Conservation (phyloP, 2,888 invertebrate species). For the Napeogenes sylphis region DNA sequence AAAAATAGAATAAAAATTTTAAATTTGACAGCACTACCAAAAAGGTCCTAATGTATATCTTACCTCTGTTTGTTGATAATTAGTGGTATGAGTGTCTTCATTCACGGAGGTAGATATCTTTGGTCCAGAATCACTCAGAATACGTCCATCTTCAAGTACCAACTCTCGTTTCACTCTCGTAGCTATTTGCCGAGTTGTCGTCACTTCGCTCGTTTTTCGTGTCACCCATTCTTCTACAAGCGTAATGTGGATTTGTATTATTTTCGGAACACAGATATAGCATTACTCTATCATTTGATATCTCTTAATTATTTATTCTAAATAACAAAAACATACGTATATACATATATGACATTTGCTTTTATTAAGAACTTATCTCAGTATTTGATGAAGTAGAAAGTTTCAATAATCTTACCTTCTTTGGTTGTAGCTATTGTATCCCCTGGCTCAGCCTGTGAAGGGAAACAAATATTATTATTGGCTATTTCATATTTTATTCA, state of each 20-base stretch:
- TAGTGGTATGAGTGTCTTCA: constrained; percentile 93
- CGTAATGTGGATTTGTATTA: not conserved
- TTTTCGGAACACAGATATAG: not conserved
- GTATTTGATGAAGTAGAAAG: not conserved
- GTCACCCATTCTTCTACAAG: constrained; percentile 94
- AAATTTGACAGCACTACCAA: no score
- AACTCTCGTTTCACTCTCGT: constrained; percentile 93
- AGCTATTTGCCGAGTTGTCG: constrained; percentile 93
- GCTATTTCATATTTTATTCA: not conserved
- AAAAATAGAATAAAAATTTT: no score
- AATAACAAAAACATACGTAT: no score
- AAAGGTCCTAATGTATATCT: not conserved
- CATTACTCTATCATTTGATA: no score
- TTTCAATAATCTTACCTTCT: constrained; percentile 77
- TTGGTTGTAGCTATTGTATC: constrained; percentile 91
- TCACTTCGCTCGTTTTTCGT: constrained; percentile 92
- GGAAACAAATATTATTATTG: constrained; percentile 30
- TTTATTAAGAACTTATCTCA: not conserved
- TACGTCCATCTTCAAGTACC: constrained; percentile 92
- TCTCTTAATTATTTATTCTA: no score
- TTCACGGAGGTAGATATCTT: constrained; percentile 94
- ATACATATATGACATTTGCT: no score
- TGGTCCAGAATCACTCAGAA: constrained; percentile 92
- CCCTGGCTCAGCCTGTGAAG: constrained; percentile 82
- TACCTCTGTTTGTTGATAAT: constrained; percentile 91